Conservation (phyloP, 2,113 vertebrate genomes). For the Ophiodon elongatus region DNA sequence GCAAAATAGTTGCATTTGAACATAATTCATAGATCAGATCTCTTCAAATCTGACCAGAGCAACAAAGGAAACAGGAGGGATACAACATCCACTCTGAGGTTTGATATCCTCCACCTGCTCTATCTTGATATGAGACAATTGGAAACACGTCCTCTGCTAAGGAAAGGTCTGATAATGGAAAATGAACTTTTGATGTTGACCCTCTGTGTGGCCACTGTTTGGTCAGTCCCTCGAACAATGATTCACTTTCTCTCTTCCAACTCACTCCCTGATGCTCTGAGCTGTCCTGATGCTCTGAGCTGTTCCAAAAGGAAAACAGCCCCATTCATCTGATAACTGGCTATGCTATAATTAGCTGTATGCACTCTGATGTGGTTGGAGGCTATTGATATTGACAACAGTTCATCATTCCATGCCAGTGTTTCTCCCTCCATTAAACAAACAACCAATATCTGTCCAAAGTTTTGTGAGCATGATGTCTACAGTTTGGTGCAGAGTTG, state of each 20-base stretch:
- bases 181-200: neutral
- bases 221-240: neutral
- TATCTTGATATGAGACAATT: neutral
- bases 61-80: neutral
- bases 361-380: neutral
- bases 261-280: neutral
- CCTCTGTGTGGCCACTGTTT: neutral
- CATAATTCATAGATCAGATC: neutral
- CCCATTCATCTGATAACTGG: neutral
- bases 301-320: neutral
- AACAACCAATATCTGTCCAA: neutral
- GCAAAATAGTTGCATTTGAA: neutral
- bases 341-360: neutral
- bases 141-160: neutral
- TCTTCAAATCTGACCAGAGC: neutral
- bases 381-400: neutral
- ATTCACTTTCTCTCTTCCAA: neutral
- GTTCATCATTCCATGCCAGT: neutral
- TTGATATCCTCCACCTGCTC: slow-evolving; percentile 6
- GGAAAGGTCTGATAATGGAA: neutral
- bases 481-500: neutral
- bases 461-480: neutral
- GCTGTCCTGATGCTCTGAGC: neutral
- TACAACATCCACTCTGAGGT: neutral
- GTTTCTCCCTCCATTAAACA: slow-evolving; percentile 1